Percentiles rank a stretch among this genome's conserved stretches.
phyloP scores from a whole-genome alignment of 2,797 vertebrate species.

The Accipiter badius region DNA sequence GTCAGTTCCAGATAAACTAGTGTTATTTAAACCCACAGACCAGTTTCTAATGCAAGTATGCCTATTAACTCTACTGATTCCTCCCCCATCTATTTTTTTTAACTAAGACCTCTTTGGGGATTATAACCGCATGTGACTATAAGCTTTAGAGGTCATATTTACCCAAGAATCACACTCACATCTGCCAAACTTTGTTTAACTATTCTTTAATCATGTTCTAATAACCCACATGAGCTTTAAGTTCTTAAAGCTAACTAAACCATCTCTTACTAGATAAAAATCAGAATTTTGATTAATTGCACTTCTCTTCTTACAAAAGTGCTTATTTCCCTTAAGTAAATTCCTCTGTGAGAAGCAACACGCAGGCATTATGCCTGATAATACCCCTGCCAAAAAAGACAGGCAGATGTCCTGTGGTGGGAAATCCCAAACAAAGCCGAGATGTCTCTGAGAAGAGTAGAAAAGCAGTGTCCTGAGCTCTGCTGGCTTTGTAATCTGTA shows the following conservation, averaged over 20 bases:
- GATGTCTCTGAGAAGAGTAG: neutral
- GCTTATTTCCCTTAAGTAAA: neutral
- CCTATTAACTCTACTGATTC: neutral
- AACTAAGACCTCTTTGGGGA: conserved; percentile 20
- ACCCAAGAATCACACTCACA: conserved; percentile 42
- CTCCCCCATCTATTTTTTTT: neutral
- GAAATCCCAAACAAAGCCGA: neutral
- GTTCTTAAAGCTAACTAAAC: conserved; percentile 1
- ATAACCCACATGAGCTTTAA: neutral
- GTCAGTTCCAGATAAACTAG: neutral
- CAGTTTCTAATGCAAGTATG: neutral
- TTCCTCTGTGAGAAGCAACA: neutral
- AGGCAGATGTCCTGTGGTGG: neutral
- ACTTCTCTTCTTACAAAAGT: neutral
- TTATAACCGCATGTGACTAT: conserved; percentile 14
- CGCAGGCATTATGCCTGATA: neutral
- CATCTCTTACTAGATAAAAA: conserved; percentile 1
- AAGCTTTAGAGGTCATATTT: conserved; percentile 48
- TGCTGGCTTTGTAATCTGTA: neutral
- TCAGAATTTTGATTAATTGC: neutral
- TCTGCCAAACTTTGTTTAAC: conserved; percentile 55
- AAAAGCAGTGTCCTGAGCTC: neutral
- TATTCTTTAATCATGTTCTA: conserved; percentile 38
- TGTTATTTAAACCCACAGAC: neutral
- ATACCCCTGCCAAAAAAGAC: neutral